Base-by-base conservation (phyloP, 2,888 invertebrate genomes). In the Micropterix aruncella region DNA sequence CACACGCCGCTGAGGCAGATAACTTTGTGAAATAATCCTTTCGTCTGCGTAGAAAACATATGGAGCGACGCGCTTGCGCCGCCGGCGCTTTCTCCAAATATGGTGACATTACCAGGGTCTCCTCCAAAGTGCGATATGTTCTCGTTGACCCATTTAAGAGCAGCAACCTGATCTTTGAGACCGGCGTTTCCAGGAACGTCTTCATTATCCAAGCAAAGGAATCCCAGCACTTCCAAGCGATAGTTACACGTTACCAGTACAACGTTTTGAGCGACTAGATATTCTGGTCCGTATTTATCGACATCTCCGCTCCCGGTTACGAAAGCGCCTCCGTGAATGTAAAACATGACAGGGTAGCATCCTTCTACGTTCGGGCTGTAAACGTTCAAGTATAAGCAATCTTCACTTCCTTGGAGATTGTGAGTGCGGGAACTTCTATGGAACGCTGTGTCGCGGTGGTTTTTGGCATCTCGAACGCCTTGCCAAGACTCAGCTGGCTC, bases 241-340 rank as follows among this genome's bases (percentile, higher is more conserved):
- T 52, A 52, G 41, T 52, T 52, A 1, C 43, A 40, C 5, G 52
- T 52, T 12, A 52, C 52, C 12, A 52, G 38, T 12, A 52, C 41
- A 2, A 49, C 45, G 17, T 48, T 44, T 52, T 2, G 48, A 52
- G 15, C 54, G 58, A 3, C 48, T 47, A 9, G 47, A 41, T 64
- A 65, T 1, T 65, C 66, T 1, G 4, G 39, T 55, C 53, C 42
- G 62, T 54, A 53, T 57, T 58, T 50, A 55, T 56, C 45, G 46
- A 45, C 59, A 53, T 0, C 57, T 2, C 56, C 60, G 9, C 55
- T 58, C 1, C 66, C 66, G 1, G 53, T 48, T 1, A 52, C 42
- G 16, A 65, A 63, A 0, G 59, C 60, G 3, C 66, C 67, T 14
- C 67, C 66, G 17, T 63, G 54, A 46, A 66, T 62, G 62, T 62